Conservation (phyloP, 2,888 invertebrate species). For the Pardosa pseudoannulata region DNA sequence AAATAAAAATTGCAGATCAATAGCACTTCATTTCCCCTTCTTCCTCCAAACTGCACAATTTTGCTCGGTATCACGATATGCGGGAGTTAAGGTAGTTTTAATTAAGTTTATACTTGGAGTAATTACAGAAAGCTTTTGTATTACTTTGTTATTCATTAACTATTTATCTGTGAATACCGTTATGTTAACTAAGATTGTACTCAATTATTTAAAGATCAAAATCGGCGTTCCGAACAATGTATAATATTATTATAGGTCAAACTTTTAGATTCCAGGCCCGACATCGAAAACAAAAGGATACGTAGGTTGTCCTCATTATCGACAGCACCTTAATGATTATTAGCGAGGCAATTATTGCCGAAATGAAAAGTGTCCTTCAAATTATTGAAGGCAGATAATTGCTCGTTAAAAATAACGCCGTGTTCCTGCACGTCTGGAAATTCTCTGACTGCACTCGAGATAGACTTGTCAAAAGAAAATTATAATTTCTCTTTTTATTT, state of each 20-base stretch:
- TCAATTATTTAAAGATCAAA: not conserved
- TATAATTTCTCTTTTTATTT: not conserved
- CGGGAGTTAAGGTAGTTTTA: not conserved
- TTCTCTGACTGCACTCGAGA: not conserved
- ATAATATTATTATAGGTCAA: not conserved
- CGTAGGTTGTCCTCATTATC: not conserved
- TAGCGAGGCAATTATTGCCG: conserved; percentile 2
- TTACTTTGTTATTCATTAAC: not conserved
- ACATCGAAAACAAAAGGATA: not conserved
- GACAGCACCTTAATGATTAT: not conserved
- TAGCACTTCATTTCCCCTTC: no score
- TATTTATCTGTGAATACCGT: not conserved
- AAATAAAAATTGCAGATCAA: no score
- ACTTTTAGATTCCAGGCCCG: not conserved
- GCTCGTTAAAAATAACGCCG: conserved; percentile 7
- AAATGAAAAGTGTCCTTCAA: conserved; percentile 15
- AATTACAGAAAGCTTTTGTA: not conserved
- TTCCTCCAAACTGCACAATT: no score
- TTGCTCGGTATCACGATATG: no score
- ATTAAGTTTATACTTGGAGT: not conserved
- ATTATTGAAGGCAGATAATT: not conserved
- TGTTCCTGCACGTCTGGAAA: not conserved
- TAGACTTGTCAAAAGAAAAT: not conserved
- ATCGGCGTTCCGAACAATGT: not conserved
- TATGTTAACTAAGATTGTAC: not conserved